Base-by-base conservation (phyloP, 2,888 invertebrate genomes). In the Anorthoa munda region DNA sequence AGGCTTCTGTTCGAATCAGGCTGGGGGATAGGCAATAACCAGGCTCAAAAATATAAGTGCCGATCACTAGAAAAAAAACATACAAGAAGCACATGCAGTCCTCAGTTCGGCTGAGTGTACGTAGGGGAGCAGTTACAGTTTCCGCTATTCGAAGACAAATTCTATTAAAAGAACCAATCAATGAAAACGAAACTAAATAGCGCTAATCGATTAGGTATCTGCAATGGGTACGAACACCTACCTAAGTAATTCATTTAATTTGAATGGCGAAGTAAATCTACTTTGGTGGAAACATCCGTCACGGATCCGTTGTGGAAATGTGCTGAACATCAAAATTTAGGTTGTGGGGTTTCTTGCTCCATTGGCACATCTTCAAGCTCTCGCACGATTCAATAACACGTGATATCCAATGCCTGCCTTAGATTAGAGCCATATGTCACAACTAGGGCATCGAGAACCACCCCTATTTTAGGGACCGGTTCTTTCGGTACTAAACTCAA, bases 171-270 rank as follows among this genome's bases (percentile, higher is more conserved):
- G 63, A 15, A 76, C 55, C 7, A 76, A 76, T 55, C 23, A 66
- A 55, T 55, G 53, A 76, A 76, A 72, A 17, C 45, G 21, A 72
- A 59, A 31, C 26, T 26, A 26, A 48, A 2, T 66, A 23, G 17
- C 39, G 77, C 39, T 39, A 77, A 48, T 73, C 17, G n/a, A 48
- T 73, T 72, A n/a, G n/a, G n/a, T n/a, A 69, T 68, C 51, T 12
- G 39, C 23, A 68, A n/a, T 23, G 12, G 66, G 39, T 66, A n/a
- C 17, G 45, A 46, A 45, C 15, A 18, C 18, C 18, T 63, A 31
- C 31, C 21, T 48, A 17, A 26, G 53, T 53, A 63, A 60, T 61
- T 61, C 15, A 48, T 76, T 55, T 48, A 76, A 7, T 46, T 65
- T 53, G n/a, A 73, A 66, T 77, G 53, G 66, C 23, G 48, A 23